Base-by-base conservation (phyloP, 2,888 invertebrate genomes). In the Spisula subtruncata region DNA sequence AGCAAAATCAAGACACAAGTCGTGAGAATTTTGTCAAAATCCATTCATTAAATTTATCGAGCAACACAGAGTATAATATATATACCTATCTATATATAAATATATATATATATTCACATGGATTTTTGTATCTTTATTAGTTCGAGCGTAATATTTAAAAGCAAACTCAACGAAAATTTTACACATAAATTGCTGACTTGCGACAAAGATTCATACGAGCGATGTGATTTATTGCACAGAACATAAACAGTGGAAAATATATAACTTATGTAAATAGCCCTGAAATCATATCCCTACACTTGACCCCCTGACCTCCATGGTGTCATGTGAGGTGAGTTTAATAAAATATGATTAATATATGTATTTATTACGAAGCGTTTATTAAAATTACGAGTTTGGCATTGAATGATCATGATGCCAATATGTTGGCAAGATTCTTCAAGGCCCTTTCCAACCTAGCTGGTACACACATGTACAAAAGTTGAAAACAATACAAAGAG, bases 171-270 rank as follows among this genome's bases (percentile, higher is more conserved):
- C 25, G 54, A 54, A 20, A 60, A 6, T 18, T 51, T 51, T 60
- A 60, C 60, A 71, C 29, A 10, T n/a, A 71, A 32, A 35, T 32
- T 75, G 75, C 75, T 75, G 75, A 75, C 32, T 75, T 75, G 75
- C 29, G 18, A 75, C 25, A 18, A 75, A 12, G 32, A 18, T 32
- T 75, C 75, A 75, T 35, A 18, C 14, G 20, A 75, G 32, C 75
- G 35, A 18, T 75, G 32, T 75, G 75, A 75, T 75, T 75, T 75
- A 75, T 75, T 75, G 16, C 75, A 16, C 25, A 75, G 12, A 32
- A 25, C 32, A 35, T 75, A 75, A 75, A 75, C 18, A 75, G 75
- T 25, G 32, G 14, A 25, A 75, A 75, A 75, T 35, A 32, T 75
- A 75, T 35, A 25, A 25, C 25, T 66, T 66, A 66, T n/a, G 60